These are phyloP conservation scores for Planiliza haematocheilus DNA, from an alignment of 2,113 vertebrate genomes.

Conservation along the genomic window DNA sequence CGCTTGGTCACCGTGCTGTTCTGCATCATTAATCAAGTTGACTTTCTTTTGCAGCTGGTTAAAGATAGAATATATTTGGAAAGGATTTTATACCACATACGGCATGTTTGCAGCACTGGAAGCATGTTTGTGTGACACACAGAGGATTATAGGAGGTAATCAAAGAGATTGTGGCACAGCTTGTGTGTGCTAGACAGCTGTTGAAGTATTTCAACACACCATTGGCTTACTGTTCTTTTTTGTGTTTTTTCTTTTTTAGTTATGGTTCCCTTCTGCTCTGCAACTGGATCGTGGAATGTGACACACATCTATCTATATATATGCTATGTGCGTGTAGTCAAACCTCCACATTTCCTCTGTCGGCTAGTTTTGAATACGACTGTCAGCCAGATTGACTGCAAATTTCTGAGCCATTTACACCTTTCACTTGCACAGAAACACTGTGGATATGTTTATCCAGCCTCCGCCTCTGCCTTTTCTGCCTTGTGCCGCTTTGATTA, in stretches of 20 bases:
- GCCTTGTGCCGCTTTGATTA: conserved; percentile 30
- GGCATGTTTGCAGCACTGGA: conserved; percentile 11
- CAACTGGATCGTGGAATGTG: background rate
- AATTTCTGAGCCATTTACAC: conserved; percentile 9
- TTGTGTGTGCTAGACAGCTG: conserved; percentile 40
- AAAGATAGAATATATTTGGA: background rate
- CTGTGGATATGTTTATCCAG: conserved; percentile 17
- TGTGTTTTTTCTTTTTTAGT: conserved; percentile 7
- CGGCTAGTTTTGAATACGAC: background rate
- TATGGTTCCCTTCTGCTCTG: background rate
- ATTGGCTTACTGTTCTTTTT: background rate
- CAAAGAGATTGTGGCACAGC: conserved; percentile 29
- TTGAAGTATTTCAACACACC: conserved; percentile 25
- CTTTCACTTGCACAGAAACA: conserved; percentile 2
- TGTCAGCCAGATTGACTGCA: background rate
- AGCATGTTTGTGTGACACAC: conserved; percentile 19
- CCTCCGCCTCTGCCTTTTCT: conserved; percentile 25
- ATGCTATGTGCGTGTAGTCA: conserved; percentile 5
- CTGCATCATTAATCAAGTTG: background rate
- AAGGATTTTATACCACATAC: background rate
- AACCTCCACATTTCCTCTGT: conserved; percentile 10
- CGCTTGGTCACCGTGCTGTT: background rate
- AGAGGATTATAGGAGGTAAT: conserved; percentile 41
- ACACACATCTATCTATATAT: background rate
- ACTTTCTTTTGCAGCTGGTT: background rate